These are phyloP conservation scores for Taeniopygia guttata DNA, from an alignment of 2,797 vertebrate genomes.

Conservation along the genomic window DNA sequence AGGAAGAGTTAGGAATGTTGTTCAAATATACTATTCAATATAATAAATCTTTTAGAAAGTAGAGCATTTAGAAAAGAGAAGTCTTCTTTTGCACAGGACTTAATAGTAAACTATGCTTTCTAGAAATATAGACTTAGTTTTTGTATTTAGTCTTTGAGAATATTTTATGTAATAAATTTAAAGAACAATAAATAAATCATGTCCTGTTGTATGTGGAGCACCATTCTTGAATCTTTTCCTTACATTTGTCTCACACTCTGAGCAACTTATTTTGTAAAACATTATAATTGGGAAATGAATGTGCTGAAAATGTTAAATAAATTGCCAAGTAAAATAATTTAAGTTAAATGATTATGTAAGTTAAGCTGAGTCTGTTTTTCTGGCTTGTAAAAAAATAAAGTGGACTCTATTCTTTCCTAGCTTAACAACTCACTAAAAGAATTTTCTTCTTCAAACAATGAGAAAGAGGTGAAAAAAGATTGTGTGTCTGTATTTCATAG, in stretches of 20 bases:
- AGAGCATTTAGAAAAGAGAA: neutral
- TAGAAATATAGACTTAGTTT: neutral
- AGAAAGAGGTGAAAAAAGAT: neutral
- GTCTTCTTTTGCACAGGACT: neutral
- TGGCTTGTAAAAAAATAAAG: neutral
- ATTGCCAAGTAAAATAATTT: neutral
- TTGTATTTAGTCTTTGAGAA: neutral
- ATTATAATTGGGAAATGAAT: neutral
- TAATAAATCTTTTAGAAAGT: neutral
- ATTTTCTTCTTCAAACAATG: neutral
- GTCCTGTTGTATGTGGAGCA: neutral
- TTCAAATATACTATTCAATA: neutral
- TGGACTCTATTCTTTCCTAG: neutral
- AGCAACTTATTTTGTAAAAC: neutral
- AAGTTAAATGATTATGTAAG: neutral
- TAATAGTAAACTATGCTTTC: neutral
- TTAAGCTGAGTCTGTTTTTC: neutral
- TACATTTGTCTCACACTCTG: neutral
- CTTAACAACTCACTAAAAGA: neutral
- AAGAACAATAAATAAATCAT: neutral
- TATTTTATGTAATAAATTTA: neutral
- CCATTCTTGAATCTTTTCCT: neutral
- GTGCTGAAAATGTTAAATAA: neutral
- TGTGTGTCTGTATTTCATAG: neutral
- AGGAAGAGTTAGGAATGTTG: neutral